Evolutionary conservation across 2,797 vertebrate species (phyloP).

Genomic region (Chiloscyllium punctatum): DNA sequence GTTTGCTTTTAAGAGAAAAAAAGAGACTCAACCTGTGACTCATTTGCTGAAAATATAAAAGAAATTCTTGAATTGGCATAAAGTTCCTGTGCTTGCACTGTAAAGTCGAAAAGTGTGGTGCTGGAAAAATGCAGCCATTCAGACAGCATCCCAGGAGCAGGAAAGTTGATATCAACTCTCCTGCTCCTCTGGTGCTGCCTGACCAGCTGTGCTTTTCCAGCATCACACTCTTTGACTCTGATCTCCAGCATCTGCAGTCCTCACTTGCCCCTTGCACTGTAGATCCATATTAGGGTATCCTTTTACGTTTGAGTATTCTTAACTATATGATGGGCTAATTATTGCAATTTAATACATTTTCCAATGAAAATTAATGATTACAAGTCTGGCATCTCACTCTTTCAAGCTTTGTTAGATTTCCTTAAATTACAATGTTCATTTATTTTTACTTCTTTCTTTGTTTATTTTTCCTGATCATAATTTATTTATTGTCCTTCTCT

Average conservation of each 20-base stretch:
- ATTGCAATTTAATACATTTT: not conserved
- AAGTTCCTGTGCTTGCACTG: not conserved
- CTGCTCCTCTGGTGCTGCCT: too few relatives aligned
- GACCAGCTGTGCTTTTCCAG: too few relatives aligned
- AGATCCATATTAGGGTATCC: not conserved
- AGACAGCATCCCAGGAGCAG: too few relatives aligned
- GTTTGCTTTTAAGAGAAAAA: too few relatives aligned
- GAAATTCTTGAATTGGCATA: not conserved
- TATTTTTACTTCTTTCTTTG: not conserved
- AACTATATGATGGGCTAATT: not conserved
- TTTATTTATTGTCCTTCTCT: not conserved
- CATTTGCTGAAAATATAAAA: too few relatives aligned
- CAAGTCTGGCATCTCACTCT: not conserved
- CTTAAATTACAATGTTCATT: not conserved
- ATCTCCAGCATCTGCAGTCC: too few relatives aligned
- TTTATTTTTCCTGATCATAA: not conserved
- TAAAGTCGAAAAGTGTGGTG: too few relatives aligned
- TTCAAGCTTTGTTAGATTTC: not conserved
- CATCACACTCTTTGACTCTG: too few relatives aligned
- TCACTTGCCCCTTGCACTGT: not conserved
- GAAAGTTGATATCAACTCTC: too few relatives aligned
- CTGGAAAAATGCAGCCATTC: too few relatives aligned
- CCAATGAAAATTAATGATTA: not conserved
- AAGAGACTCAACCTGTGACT: too few relatives aligned
- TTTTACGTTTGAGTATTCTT: not conserved